These are phyloP conservation scores for Trialeurodes vaporariorum DNA, from an alignment of 1,140 invertebrate genomes.

Conservation along the genomic window DNA sequence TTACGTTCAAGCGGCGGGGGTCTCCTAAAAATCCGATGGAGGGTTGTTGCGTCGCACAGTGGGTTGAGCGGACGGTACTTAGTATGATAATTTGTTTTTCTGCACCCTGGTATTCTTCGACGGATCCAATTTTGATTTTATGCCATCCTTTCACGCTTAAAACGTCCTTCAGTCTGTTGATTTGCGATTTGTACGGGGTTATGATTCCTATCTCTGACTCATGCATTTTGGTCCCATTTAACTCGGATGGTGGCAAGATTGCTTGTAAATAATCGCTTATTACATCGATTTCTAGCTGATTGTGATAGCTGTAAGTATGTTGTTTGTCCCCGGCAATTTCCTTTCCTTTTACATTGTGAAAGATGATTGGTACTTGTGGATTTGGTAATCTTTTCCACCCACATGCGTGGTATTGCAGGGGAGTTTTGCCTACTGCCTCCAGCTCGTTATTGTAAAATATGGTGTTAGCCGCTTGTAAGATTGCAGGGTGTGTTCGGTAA, in stretches of 20 bases:
- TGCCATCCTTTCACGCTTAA: not conserved
- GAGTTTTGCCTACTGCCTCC: conserved; percentile 16
- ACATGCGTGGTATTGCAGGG: not conserved
- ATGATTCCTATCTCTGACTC: not conserved
- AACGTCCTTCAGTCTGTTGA: not conserved
- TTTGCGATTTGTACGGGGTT: not conserved
- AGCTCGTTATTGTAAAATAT: conserved; percentile 72
- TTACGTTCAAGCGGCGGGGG: not conserved
- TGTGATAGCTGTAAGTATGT: not conserved
- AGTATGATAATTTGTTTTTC: not conserved
- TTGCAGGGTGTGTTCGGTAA: conserved; percentile 64
- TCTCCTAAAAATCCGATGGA: not conserved
- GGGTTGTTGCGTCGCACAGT: not conserved
- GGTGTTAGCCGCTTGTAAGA: conserved; percentile 58
- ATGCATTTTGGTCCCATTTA: not conserved
- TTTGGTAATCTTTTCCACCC: not conserved
- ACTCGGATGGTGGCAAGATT: not conserved
- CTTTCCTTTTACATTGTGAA: conserved; percentile 42
- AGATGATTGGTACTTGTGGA: not conserved
- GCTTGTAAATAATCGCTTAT: not conserved
- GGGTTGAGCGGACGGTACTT: not conserved
- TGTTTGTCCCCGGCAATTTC: not conserved
- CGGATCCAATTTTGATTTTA: not conserved
- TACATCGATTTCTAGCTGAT: not conserved
- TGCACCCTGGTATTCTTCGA: not conserved